phyloP scores from a whole-genome alignment of 1,140 invertebrate species.

The Andricus grossulariae region DNA sequence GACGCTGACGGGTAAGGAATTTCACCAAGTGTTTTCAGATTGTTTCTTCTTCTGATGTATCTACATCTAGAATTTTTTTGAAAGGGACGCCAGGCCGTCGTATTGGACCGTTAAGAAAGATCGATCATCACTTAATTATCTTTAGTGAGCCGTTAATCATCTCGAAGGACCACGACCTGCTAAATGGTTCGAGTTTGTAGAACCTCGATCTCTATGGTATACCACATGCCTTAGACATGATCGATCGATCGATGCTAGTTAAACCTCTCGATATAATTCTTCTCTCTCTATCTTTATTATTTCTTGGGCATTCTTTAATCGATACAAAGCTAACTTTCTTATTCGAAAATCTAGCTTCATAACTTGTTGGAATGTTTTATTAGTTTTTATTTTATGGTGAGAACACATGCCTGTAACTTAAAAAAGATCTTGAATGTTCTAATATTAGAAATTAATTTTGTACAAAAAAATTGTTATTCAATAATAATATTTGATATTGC shows the following conservation, averaged over 20 bases:
- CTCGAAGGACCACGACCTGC: constrained; percentile 31
- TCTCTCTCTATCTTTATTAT: constrained; percentile 20
- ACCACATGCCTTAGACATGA: constrained; percentile 20
- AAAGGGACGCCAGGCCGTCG: constrained; percentile 16
- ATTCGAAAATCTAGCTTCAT: neutral
- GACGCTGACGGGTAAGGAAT: constrained; percentile 6
- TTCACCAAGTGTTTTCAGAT: constrained; percentile 9
- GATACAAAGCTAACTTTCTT: neutral
- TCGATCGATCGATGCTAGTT: constrained; percentile 34
- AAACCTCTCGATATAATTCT: constrained; percentile 20
- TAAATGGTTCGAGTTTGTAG: constrained; percentile 37
- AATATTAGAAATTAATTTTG: too few relatives aligned
- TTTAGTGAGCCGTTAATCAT: constrained; percentile 42
- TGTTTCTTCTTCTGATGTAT: constrained; percentile 28
- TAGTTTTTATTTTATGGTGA: neutral
- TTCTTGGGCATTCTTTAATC: constrained; percentile 1
- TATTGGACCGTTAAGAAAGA: constrained; percentile 42
- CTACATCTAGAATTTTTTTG: constrained; percentile 23
- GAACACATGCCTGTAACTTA: too few relatives aligned
- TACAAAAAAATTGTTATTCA: too few relatives aligned
- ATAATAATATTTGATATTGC: too few relatives aligned
- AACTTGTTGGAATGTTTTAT: neutral
- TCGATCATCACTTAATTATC: constrained; percentile 53
- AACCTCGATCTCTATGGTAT: constrained; percentile 35
- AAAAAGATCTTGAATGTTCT: too few relatives aligned